Evolutionary conservation across 2,113 vertebrate genomes (phyloP).

Genomic region (Shinisaurus crocodilurus): DNA sequence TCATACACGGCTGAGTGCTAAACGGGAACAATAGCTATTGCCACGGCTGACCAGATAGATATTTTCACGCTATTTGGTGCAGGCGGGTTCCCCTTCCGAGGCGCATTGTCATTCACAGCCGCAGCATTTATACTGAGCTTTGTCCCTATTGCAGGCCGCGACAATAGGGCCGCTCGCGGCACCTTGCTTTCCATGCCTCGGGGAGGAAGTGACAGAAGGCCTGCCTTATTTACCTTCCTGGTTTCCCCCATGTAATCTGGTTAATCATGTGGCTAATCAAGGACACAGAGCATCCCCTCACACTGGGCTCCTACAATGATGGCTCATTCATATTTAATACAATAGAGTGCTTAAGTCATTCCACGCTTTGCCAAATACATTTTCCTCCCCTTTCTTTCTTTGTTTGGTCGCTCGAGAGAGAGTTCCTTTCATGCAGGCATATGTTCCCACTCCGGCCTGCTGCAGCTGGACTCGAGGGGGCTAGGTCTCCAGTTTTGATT

Average conservation of each 20-base stretch:
- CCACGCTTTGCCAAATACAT: conserved; percentile 83
- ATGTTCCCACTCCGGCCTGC: conserved; percentile 85
- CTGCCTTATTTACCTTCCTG: conserved; percentile 91
- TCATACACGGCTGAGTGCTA: conserved; percentile 36
- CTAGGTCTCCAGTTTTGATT: conserved; percentile 56
- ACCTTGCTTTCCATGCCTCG: conserved; percentile 65
- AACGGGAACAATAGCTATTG: conserved; percentile 55
- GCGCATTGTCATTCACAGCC: conserved; percentile 65
- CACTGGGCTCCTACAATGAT: conserved; percentile 82
- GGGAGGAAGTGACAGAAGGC: conserved; percentile 94
- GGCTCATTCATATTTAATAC: conserved; percentile 94
- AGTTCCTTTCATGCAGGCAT: conserved; percentile 84
- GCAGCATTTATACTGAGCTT: conserved; percentile 57
- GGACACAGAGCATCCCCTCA: conserved; percentile 81
- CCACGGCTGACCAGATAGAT: conserved; percentile 67
- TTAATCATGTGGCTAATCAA: conserved; percentile 98
- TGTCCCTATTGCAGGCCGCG: conserved; percentile 60
- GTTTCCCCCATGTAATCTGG: conserved; percentile 93
- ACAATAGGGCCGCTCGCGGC: conserved; percentile 72
- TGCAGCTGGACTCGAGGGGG: conserved; percentile 86
- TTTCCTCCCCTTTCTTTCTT: conserved; percentile 78
- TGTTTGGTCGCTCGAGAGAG: conserved; percentile 84
- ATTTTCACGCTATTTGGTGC: conserved; percentile 65
- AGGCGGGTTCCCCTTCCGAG: conserved; percentile 52
- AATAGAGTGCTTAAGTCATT: conserved; percentile 96